Percentiles rank a stretch among this genome's conserved stretches.
Conservation (phyloP, 2,888 invertebrate species). For the Drosophila bunnanda region DNA sequence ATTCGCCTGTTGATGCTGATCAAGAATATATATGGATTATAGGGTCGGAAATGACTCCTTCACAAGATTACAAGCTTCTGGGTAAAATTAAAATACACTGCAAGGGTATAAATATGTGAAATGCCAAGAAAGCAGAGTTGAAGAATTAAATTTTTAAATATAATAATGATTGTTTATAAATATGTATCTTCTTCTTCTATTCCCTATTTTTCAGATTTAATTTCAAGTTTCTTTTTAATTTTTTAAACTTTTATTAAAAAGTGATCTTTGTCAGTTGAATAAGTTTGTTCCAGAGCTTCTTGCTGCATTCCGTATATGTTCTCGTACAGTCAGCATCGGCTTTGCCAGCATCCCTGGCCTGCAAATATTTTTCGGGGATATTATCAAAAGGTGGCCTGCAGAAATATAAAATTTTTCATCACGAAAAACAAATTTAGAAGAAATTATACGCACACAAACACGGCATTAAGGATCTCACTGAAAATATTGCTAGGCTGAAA, state of each 20-base stretch:
- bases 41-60: too few species aligned
- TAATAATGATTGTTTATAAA: neutral
- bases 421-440: neutral
- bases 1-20: too few species aligned
- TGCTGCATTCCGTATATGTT: conserved; percentile 65
- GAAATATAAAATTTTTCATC: neutral
- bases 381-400: conserved; percentile 71
- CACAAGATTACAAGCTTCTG: too few species aligned
- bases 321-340: conserved; percentile 68
- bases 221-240: neutral
- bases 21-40: too few species aligned
- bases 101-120: too few species aligned
- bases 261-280: conserved; percentile 46
- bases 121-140: neutral
- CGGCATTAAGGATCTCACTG: conserved; percentile 73
- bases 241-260: neutral
- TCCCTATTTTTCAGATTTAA: neutral
- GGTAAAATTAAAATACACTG: too few species aligned
- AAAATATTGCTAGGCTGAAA: conserved; percentile 61
- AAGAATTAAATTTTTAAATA: neutral
- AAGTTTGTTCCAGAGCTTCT: conserved; percentile 52
- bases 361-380: conserved; percentile 72
- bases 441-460: conserved; percentile 72
- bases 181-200: neutral
- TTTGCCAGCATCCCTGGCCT: conserved; percentile 71